Percentiles rank a stretch among this genome's conserved stretches.
Evolutionary conservation across 2,797 vertebrate species (phyloP).

Genomic region (Peromyscus eremicus): DNA sequence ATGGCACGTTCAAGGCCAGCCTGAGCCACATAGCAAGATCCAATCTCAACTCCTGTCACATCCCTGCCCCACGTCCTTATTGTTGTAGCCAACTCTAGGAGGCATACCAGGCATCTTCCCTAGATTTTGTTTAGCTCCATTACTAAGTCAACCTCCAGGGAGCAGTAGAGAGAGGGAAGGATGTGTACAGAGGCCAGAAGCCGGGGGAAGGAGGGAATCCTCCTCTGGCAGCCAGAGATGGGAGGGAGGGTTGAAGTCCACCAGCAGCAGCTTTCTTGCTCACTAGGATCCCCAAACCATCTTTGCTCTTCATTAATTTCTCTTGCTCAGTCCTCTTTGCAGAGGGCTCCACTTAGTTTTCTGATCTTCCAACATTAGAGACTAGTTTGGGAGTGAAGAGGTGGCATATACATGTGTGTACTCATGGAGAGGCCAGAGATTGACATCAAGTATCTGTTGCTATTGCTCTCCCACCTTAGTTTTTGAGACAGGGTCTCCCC

Average conservation of each 20-base stretch:
- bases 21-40: not conserved
- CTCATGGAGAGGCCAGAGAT: not conserved
- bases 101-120: not conserved
- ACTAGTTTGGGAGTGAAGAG: not conserved
- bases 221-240: not conserved
- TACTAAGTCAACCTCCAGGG: not conserved
- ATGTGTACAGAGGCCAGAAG: not conserved
- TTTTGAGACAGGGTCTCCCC: not conserved
- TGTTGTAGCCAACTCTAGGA: not conserved
- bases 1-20: no score
- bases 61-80: not conserved
- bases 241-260: not conserved
- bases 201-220: no score
- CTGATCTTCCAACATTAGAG: not conserved
- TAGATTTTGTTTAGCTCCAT: not conserved
- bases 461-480: not conserved
- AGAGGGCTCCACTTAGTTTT: not conserved
- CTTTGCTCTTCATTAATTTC: not conserved
- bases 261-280: not conserved
- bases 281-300: not conserved
- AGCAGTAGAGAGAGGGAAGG: not conserved
- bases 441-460: not conserved
- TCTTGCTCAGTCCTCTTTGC: not conserved
- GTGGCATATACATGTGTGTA: not conserved
- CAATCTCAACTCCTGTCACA: not conserved